Conservation (phyloP, 2,888 invertebrate species). For the Chloroclystis v-ata region DNA sequence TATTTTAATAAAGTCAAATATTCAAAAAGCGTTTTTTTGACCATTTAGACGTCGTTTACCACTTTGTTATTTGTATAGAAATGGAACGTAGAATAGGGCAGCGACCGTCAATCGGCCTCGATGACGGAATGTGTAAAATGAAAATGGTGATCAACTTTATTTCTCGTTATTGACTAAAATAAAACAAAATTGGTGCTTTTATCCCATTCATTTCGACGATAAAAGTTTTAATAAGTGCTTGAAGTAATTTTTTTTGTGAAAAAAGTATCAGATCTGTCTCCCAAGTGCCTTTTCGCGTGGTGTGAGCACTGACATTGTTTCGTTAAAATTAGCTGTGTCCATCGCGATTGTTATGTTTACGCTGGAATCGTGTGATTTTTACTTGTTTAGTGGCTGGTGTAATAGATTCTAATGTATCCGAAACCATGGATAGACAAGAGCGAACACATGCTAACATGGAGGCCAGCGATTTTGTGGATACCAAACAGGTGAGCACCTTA, state of each 20-base stretch:
- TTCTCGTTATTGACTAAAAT: constrained; percentile 50
- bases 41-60: too few species aligned
- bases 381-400: constrained; percentile 54
- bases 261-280: constrained; percentile 39
- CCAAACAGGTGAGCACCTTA: constrained; percentile 79
- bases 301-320: constrained; percentile 75
- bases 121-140: constrained; percentile 77
- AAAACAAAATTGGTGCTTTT: constrained; percentile 46
- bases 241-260: constrained; percentile 28
- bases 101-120: constrained; percentile 73
- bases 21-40: too few species aligned
- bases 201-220: constrained; percentile 37
- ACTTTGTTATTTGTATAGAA: constrained; percentile 22
- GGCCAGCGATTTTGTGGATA: constrained; percentile 79
- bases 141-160: constrained; percentile 74
- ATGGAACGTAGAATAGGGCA: constrained; percentile 55
- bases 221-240: constrained; percentile 45
- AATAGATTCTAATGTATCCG: constrained; percentile 74
- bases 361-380: constrained; percentile 58
- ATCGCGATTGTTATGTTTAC: constrained; percentile 73
- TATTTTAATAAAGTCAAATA: too few species aligned
- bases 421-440: constrained; percentile 71
- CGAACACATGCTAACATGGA: constrained; percentile 80
- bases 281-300: constrained; percentile 58
- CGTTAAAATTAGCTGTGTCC: constrained; percentile 63